These are phyloP conservation scores for Nephrotoma appendiculata DNA, from an alignment of 2,888 invertebrate species.

Conservation along the genomic window DNA sequence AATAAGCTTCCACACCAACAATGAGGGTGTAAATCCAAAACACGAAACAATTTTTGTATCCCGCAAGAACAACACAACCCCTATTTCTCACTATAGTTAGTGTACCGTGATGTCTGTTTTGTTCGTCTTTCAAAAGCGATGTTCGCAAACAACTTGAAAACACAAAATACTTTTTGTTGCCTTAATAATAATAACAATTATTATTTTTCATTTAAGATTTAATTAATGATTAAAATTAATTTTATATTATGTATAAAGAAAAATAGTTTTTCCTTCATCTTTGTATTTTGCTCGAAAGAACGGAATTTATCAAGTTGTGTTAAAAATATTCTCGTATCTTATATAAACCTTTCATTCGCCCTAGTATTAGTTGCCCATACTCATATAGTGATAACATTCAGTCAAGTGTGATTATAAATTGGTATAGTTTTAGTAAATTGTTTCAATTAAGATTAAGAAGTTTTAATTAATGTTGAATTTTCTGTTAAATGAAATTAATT, in stretches of 20 bases:
- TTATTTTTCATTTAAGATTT: not conserved
- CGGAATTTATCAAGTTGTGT: not conserved
- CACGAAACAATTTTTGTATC: not conserved
- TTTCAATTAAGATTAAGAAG: not conserved
- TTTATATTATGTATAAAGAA: not conserved
- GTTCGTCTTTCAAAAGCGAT: not conserved
- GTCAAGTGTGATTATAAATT: not conserved
- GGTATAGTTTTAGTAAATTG: not conserved
- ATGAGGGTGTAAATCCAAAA: not conserved
- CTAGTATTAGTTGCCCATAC: not conserved
- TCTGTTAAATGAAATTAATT: not conserved
- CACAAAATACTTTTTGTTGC: not conserved
- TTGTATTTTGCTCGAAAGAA: not conserved
- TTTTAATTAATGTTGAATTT: not conserved
- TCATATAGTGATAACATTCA: not conserved
- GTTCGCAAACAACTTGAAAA: not conserved
- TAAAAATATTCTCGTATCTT: not conserved
- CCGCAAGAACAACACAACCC: not conserved
- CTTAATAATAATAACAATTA: not conserved
- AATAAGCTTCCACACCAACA: not conserved
- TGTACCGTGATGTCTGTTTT: not conserved
- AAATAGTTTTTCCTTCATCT: not conserved
- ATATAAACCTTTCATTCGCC: not conserved
- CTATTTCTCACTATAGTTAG: not conserved
- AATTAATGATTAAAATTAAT: not conserved